phyloP scores from a whole-genome alignment of 2,113 vertebrate genomes.

The Myocastor coypus region DNA sequence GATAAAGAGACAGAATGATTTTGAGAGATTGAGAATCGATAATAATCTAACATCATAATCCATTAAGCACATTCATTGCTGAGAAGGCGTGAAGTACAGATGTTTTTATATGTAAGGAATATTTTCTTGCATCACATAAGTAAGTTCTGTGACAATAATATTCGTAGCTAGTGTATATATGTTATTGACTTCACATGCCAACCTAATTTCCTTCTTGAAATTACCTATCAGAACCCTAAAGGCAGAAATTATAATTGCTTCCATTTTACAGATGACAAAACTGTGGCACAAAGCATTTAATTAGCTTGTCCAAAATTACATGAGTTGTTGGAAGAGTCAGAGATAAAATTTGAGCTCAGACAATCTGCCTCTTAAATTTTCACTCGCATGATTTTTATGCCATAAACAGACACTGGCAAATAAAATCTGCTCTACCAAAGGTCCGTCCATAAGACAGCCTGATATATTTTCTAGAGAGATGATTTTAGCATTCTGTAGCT shows the following conservation, averaged over 20 bases:
- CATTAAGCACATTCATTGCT: conserved; percentile 67
- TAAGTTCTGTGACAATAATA: not conserved
- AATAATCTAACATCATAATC: conserved; percentile 46
- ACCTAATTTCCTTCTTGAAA: not conserved
- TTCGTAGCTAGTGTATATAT: not conserved
- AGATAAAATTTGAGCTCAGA: not conserved
- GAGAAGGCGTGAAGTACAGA: not conserved
- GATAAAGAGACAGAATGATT: conserved; percentile 32
- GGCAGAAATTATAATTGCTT: not conserved
- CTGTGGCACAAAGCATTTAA: not conserved
- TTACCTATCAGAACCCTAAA: not conserved
- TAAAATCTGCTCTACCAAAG: not conserved
- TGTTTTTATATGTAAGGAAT: not conserved
- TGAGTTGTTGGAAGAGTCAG: not conserved
- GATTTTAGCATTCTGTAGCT: not conserved
- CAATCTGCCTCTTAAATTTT: not conserved
- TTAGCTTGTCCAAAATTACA: not conserved
- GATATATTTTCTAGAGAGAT: not conserved
- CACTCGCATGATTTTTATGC: not conserved
- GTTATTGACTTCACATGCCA: not conserved
- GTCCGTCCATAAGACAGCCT: not conserved
- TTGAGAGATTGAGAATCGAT: not conserved
- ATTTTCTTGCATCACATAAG: not conserved
- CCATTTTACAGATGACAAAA: not conserved
- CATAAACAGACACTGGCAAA: not conserved